phyloP scores from a whole-genome alignment of 2,797 vertebrate species.

The Momotus momota region DNA sequence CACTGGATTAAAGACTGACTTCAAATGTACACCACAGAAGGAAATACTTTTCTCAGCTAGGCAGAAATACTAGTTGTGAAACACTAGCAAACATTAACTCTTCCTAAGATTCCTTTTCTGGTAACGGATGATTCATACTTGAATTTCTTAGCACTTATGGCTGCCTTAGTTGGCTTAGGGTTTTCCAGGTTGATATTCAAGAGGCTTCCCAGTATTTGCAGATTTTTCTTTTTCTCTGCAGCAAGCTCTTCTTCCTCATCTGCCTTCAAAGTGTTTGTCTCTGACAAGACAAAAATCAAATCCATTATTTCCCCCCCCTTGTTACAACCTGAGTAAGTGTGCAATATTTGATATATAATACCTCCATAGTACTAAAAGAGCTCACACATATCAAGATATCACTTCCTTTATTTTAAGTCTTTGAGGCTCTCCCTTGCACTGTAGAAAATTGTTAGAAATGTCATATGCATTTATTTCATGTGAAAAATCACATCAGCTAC shows the following conservation, averaged over 20 bases:
- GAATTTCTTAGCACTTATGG: slow-evolving; percentile 84
- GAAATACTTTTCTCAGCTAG: not conserved
- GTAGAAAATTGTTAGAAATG: not conserved
- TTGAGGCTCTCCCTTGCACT: not conserved
- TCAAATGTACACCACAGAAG: not conserved
- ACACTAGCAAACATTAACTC: not conserved
- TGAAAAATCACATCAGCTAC: not conserved
- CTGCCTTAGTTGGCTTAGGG: slow-evolving; percentile 69
- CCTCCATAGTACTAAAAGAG: not conserved
- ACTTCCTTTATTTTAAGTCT: not conserved
- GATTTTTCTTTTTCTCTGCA: slow-evolving; percentile 88
- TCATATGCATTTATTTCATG: not conserved
- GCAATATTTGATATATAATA: not conserved
- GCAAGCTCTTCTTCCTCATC: slow-evolving; percentile 82
- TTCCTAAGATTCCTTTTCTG: not conserved
- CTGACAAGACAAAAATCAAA: slow-evolving; percentile 41
- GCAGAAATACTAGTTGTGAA: not conserved
- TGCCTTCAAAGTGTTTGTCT: slow-evolving; percentile 26
- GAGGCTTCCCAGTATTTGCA: slow-evolving; percentile 87
- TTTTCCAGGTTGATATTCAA: slow-evolving; percentile 77
- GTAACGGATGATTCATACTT: slow-evolving; percentile 78
- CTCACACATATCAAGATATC: not conserved
- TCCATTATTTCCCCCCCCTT: not conserved
- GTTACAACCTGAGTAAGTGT: not conserved
- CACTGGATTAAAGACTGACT: not conserved